Conservation (phyloP, 35 echinoderm and acorn worm genomes). For the Nesometra sesokonis region DNA sequence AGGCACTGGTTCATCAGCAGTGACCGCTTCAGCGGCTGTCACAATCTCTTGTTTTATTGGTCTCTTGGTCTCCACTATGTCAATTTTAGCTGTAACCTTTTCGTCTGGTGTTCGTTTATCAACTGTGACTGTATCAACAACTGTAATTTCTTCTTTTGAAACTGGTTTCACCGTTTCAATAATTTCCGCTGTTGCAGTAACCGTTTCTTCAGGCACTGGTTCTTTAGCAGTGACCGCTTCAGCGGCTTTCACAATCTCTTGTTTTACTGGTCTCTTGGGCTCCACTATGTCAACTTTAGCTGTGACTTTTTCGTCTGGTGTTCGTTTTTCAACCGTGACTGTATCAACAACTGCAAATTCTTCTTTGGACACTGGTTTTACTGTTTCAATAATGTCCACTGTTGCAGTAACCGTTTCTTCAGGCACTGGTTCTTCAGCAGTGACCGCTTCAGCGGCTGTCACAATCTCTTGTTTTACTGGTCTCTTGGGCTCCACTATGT, state of each 20-base stretch:
- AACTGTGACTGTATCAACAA: not conserved
- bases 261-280: not conserved
- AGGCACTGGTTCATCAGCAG: not conserved
- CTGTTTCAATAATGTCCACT: not conserved
- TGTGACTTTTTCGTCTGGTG: conserved; percentile 5
- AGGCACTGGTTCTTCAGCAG: not conserved
- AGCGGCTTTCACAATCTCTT: not conserved
- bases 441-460: not conserved
- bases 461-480: not conserved
- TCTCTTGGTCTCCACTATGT: not conserved
- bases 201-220: not conserved
- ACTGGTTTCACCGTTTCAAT: not conserved
- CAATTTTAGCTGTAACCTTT: not conserved
- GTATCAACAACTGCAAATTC: conserved; percentile 16
- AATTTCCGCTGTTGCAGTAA: not conserved
- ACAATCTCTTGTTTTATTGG: not conserved
- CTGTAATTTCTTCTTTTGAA: not conserved
- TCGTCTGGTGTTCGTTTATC: not conserved
- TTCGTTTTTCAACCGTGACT: conserved; percentile 13
- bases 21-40: not conserved
- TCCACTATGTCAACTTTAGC: not conserved
- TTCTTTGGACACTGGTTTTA: conserved; percentile 5
- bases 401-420: not conserved
- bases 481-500: not conserved
- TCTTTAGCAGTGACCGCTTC: not conserved